Evolutionary conservation across 2,113 vertebrate species (phyloP), one percentile per base, ranked within the genome.

Genomic region (Corythaixoides concolor): DNA sequence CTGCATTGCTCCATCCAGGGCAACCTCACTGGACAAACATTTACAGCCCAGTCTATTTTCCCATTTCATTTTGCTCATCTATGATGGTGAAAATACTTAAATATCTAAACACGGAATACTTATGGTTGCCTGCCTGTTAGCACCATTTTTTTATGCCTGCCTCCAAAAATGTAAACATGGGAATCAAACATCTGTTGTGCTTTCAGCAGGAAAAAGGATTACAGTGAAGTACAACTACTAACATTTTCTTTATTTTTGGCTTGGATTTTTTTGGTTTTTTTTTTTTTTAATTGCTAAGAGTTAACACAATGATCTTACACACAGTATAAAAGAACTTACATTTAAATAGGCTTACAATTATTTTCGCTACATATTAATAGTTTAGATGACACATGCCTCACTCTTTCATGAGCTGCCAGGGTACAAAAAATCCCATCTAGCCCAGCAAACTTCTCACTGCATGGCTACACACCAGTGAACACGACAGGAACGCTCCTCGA

Each of bases 101-200:
- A 89, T 68, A 95, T 43, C 69, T 59, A 93, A 90, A 95, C 76
- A 95, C 80, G 83, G 52, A 93, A 86, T 68, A 81, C 43, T 94
- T 84, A 84, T 3, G 56, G 52, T 80, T 80, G 76, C 50, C 86
- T 94, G 88, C 64, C 69, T 89, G 56, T 81, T 75, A 92, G 73
- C 64, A 90, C 49, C 73, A 49, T 45, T 64, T 92, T 86, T 97
- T 94, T 87, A 78, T 0, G 49, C 90, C 86, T 92, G 72, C n/a
- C 64, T 94, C 69, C 52, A 75, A 90, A 90, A 84, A 39, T 67
- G 68, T 90, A 95, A 96, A 96, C 83, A 92, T 55, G 27, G 22
- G 85, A 95, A 76, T 90, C 72, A 91, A 94, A 95, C 90, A 88
- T 90, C 90, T 96, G 85, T 41, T 91, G 67, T 77, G 75, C 59